A percentile compares a stretch with the other conserved stretches of the same genome.
Evolutionary conservation across 2,888 invertebrate genomes (phyloP).

Genomic region (Dusona sp.): DNA sequence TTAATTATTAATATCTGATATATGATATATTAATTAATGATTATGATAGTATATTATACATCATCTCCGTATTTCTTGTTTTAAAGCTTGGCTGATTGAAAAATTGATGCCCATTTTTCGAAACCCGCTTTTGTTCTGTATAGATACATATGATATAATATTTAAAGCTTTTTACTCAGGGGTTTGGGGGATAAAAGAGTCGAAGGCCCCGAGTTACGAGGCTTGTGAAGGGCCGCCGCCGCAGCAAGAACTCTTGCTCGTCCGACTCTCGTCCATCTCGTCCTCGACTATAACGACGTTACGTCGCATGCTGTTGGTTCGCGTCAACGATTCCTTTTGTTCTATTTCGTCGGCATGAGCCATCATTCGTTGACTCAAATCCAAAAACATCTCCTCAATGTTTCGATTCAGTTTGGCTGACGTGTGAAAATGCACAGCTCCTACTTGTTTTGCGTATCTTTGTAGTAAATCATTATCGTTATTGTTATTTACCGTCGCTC

Average conservation of each 20-base stretch:
- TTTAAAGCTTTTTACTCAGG: slow-evolving; percentile 66
- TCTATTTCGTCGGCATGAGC: slow-evolving; percentile 79
- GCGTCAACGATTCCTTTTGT: slow-evolving; percentile 81
- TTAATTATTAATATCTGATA: neutral
- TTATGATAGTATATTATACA: neutral
- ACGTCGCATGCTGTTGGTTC: slow-evolving; percentile 83
- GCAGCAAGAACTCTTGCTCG: slow-evolving; percentile 83
- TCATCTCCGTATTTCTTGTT: neutral
- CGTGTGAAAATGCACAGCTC: slow-evolving; percentile 96
- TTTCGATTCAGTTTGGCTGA: slow-evolving; percentile 97
- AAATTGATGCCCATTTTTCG: slow-evolving; percentile 16
- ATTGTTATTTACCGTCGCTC: neutral
- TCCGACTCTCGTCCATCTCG: slow-evolving; percentile 81
- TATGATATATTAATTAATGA: slow-evolving; percentile 1
- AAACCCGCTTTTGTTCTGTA: slow-evolving; percentile 37
- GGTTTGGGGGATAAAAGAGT: slow-evolving; percentile 24
- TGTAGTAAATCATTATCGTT: neutral
- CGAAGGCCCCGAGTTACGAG: slow-evolving; percentile 61
- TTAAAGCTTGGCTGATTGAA: slow-evolving; percentile 32
- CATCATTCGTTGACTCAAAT: slow-evolving; percentile 92
- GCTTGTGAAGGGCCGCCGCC: slow-evolving; percentile 73
- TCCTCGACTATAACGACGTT: slow-evolving; percentile 85
- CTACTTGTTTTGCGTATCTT: slow-evolving; percentile 95
- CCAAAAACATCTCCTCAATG: slow-evolving; percentile 95
- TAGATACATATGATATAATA: slow-evolving; percentile 17